phyloP scores from a whole-genome alignment of 2,113 vertebrate genomes.

The Alaudala cheleensis region DNA sequence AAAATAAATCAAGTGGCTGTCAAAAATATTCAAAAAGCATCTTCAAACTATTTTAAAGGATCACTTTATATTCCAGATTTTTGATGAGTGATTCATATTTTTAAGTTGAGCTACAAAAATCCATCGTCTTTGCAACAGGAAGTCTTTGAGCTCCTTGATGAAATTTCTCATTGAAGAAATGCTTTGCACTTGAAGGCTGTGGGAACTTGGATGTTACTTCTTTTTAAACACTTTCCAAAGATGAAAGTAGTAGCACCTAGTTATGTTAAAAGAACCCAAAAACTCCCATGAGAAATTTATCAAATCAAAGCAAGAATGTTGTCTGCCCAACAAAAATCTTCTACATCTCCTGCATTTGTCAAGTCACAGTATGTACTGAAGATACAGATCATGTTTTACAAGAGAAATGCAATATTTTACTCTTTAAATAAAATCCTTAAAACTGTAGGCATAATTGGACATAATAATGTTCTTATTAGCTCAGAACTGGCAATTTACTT shows the following conservation, averaged over 20 bases:
- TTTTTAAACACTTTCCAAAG: background rate
- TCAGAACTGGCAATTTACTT: background rate
- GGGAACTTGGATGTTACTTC: background rate
- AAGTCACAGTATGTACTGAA: background rate
- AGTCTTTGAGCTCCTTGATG: background rate
- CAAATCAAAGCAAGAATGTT: background rate
- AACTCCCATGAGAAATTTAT: background rate
- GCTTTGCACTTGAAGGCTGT: background rate
- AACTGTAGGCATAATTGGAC: background rate
- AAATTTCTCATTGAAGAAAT: slow-evolving; percentile 17
- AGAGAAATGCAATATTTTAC: background rate
- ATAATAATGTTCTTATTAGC: background rate
- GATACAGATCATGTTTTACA: background rate
- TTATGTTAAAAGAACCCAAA: background rate
- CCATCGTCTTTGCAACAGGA: background rate
- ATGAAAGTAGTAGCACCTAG: background rate
- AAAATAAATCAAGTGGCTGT: background rate
- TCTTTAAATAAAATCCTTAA: background rate
- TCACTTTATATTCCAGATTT: background rate
- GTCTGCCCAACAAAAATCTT: background rate
- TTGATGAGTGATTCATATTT: slow-evolving; percentile 12
- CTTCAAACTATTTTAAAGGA: background rate
- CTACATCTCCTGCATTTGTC: background rate
- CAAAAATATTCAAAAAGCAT: slow-evolving; percentile 19
- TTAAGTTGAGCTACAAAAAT: background rate